Evolutionary conservation across 2,113 vertebrate genomes (phyloP).

Genomic region (Octodon degus): DNA sequence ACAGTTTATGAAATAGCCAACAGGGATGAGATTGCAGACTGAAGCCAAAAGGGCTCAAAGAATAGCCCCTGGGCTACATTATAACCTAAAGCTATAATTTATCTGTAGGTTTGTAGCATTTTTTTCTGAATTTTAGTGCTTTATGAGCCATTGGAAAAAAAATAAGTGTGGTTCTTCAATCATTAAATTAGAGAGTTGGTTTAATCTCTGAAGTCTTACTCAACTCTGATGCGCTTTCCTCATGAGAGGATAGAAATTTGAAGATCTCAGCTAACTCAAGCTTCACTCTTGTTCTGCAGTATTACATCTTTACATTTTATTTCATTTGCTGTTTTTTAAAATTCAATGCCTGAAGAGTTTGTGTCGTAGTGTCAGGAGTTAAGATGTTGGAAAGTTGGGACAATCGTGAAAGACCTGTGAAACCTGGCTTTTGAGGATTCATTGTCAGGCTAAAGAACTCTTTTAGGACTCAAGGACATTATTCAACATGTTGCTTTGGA

Average conservation of each 20-base stretch:
- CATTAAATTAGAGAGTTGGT: conserved; percentile 20
- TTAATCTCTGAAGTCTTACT: neutral
- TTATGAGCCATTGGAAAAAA: conserved; percentile 32
- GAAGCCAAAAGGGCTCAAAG: neutral
- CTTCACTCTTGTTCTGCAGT: conserved; percentile 48
- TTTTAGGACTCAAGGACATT: neutral
- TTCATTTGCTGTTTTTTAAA: conserved; percentile 36
- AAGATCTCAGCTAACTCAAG: conserved; percentile 12
- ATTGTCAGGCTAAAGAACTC: neutral
- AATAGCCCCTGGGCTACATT: neutral
- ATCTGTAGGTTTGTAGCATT: neutral
- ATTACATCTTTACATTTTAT: conserved; percentile 63
- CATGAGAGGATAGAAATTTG: neutral
- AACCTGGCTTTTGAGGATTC: neutral
- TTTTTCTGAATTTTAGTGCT: conserved; percentile 34
- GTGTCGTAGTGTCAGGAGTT: neutral
- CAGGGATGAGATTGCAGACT: neutral
- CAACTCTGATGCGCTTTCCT: neutral
- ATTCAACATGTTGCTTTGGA: conserved; percentile 27
- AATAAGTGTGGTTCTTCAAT: conserved; percentile 12
- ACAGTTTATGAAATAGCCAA: neutral
- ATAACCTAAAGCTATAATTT: neutral
- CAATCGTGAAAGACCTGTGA: neutral
- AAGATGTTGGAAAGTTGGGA: neutral
- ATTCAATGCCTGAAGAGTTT: neutral